Conservation (phyloP, 2,797 vertebrate genomes). For the Lagocephalus sceleratus region DNA sequence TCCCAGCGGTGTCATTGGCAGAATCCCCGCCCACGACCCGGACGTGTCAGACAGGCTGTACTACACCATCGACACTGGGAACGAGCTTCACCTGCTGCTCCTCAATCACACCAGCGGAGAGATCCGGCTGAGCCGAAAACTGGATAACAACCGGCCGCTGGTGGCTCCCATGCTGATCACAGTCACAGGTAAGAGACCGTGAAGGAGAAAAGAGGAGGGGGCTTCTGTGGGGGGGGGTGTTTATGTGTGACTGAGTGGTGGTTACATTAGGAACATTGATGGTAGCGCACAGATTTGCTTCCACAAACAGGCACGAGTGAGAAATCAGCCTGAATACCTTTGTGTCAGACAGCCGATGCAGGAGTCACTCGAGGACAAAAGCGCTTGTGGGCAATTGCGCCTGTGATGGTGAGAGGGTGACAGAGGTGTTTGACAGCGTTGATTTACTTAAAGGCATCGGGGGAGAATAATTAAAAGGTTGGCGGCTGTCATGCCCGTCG, state of each 20-base stretch:
- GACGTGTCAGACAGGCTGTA: slow-evolving; percentile 92
- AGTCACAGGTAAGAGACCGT: slow-evolving; percentile 88
- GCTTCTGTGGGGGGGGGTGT: slow-evolving; percentile 10
- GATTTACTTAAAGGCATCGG: slow-evolving; percentile 7
- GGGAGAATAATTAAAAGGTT: slow-evolving; percentile 4
- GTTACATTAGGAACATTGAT: slow-evolving; percentile 28
- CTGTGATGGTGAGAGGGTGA: slow-evolving; percentile 12
- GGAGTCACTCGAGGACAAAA: neutral
- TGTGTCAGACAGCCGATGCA: slow-evolving; percentile 4
- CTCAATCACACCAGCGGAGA: slow-evolving; percentile 96
- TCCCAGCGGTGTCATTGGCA: slow-evolving; percentile 91
- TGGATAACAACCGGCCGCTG: slow-evolving; percentile 97
- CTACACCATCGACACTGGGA: slow-evolving; percentile 94
- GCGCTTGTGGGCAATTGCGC: slow-evolving; percentile 4
- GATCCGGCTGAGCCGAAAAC: slow-evolving; percentile 91
- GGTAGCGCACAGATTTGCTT: slow-evolving; percentile 32
- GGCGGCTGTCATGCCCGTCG: neutral
- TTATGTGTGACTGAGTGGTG: neutral
- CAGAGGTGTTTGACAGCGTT: neutral
- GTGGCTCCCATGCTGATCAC: slow-evolving; percentile 96
- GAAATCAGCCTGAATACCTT: slow-evolving; percentile 9
- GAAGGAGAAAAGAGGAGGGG: slow-evolving; percentile 23
- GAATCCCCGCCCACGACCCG: slow-evolving; percentile 92
- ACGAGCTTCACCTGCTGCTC: slow-evolving; percentile 93
- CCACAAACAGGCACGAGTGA: neutral